A percentile compares a stretch with the other conserved stretches of the same genome.
These are phyloP conservation scores for Grammomys dolichurus DNA, from an alignment of 2,113 vertebrate genomes.

Conservation along the genomic window DNA sequence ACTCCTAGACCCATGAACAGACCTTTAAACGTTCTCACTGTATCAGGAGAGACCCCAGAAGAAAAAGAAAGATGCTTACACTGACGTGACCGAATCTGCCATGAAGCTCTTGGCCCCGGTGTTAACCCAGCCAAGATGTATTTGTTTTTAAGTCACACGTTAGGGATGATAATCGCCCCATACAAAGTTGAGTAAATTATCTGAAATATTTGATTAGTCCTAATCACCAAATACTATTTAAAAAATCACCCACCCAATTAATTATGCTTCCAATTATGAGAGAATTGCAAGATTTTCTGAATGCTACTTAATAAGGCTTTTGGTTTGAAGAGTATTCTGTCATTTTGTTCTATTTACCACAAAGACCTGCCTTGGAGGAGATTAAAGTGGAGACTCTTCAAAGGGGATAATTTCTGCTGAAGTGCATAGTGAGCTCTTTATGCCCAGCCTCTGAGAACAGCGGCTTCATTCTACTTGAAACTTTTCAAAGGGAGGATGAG, in stretches of 20 bases:
- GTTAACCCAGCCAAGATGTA: conserved; percentile 47
- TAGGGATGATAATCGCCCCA: conserved; percentile 51
- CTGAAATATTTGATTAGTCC: conserved; percentile 75
- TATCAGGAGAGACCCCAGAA: not conserved
- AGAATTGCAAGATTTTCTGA: conserved; percentile 71
- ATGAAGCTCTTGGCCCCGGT: not conserved
- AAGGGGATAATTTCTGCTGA: conserved; percentile 69
- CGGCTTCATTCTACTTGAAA: conserved; percentile 66
- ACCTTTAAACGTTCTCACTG: conserved; percentile 31
- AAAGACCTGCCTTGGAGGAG: conserved; percentile 66
- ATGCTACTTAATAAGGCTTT: conserved; percentile 71
- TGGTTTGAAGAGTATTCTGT: conserved; percentile 63
- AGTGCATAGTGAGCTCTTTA: conserved; percentile 68
- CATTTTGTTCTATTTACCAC: conserved; percentile 61
- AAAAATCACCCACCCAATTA: conserved; percentile 74
- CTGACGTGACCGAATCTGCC: not conserved
- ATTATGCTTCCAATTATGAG: conserved; percentile 77
- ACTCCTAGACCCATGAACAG: not conserved
- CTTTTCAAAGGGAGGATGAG: conserved; percentile 64
- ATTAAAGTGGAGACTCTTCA: conserved; percentile 75
- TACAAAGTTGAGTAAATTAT: conserved; percentile 24
- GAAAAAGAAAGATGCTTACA: not conserved
- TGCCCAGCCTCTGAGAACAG: conserved; percentile 40
- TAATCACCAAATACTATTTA: conserved; percentile 75
- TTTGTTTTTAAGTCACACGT: conserved; percentile 62